phyloP scores from a whole-genome alignment of 2,888 invertebrate species.

The Tholera decimalis region DNA sequence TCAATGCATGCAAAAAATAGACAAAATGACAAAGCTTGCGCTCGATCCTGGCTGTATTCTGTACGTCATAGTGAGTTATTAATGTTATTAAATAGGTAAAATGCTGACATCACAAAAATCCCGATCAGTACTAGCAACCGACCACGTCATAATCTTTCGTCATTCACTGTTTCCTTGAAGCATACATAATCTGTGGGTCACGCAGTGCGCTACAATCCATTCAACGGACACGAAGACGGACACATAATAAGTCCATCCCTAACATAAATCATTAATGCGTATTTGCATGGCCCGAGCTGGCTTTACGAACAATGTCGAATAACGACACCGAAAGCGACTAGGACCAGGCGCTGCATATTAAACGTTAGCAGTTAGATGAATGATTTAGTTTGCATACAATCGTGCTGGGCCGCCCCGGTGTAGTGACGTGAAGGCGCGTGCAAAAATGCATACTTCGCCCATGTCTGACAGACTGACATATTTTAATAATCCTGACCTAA shows the following conservation, averaged over 20 bases:
- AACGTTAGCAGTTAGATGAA: constrained; percentile 70
- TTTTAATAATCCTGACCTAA: constrained; percentile 70
- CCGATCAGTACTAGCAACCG: constrained; percentile 13
- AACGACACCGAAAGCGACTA: constrained; percentile 70
- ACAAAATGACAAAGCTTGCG: too few species aligned
- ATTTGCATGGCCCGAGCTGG: constrained; percentile 49
- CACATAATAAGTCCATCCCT: constrained; percentile 36
- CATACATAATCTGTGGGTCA: constrained; percentile 44
- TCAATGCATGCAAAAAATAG: too few species aligned
- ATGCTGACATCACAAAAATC: constrained; percentile 21
- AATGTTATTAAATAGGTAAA: constrained; percentile 9
- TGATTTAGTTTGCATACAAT: constrained; percentile 85
- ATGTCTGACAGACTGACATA: constrained; percentile 55
- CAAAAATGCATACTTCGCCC: constrained; percentile 76
- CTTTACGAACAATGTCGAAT: constrained; percentile 62
- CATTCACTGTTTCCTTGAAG: constrained; percentile 49
- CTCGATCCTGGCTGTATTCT: background rate
- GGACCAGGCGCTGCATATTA: constrained; percentile 68
- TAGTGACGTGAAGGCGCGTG: constrained; percentile 76
- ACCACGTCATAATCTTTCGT: constrained; percentile 44
- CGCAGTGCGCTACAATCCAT: background rate
- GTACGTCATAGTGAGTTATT: constrained; percentile 21
- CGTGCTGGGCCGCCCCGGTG: constrained; percentile 63
- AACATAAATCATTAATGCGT: constrained; percentile 43
- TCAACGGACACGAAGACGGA: constrained; percentile 36